These are phyloP conservation scores for Mohoua ochrocephala DNA, from an alignment of 2,113 vertebrate species.

Conservation along the genomic window DNA sequence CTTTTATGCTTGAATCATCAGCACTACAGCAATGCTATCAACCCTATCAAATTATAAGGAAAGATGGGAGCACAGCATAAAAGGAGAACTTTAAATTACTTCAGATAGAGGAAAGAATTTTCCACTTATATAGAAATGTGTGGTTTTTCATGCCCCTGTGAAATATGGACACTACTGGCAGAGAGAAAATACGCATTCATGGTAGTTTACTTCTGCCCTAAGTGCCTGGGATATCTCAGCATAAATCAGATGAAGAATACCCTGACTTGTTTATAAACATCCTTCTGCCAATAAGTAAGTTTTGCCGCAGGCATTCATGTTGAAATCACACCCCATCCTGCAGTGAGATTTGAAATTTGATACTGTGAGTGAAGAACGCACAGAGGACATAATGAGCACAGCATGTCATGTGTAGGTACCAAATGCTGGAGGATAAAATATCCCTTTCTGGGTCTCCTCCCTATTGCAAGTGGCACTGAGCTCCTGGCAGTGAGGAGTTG, in stretches of 20 bases:
- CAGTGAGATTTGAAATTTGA: not conserved
- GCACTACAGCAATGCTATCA: not conserved
- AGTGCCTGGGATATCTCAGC: not conserved
- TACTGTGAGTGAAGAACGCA: not conserved
- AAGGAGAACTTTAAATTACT: not conserved
- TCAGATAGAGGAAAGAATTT: not conserved
- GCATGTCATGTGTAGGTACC: not conserved
- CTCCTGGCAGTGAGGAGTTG: no score
- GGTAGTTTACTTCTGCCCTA: not conserved
- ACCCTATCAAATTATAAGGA: not conserved
- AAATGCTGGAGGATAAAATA: not conserved
- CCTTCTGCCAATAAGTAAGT: not conserved
- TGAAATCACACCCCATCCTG: not conserved
- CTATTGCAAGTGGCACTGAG: rapidly evolving
- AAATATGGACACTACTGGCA: not conserved
- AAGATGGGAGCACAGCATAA: not conserved
- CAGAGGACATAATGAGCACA: not conserved
- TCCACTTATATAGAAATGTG: not conserved
- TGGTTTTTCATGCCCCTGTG: not conserved
- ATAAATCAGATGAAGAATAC: not conserved
- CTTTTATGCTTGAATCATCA: not conserved
- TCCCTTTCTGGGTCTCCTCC: not conserved
- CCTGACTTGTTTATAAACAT: not conserved
- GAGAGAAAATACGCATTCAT: not conserved
- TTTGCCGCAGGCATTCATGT: not conserved